phyloP scores from a whole-genome alignment of 1,140 invertebrate genomes.

The Bombus turneri region DNA sequence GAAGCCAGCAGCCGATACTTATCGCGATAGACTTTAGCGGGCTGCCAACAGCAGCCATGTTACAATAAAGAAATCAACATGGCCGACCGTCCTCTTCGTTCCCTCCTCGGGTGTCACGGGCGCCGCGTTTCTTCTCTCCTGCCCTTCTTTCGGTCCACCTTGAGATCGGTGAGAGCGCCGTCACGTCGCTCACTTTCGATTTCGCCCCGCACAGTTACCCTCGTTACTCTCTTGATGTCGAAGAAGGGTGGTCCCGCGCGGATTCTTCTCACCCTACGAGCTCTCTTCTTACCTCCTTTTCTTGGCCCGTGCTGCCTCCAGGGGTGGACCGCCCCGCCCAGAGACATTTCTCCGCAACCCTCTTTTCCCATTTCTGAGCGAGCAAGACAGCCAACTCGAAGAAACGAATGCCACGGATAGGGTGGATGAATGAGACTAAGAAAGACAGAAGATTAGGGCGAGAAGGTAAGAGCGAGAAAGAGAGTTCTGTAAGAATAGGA shows the following conservation, averaged over 20 bases:
- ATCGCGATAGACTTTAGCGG: slow-evolving; percentile 76
- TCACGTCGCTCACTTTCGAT: slow-evolving; percentile 73
- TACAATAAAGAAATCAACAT: slow-evolving; percentile 79
- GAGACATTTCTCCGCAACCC: slow-evolving; percentile 64
- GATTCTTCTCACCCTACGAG: slow-evolving; percentile 56
- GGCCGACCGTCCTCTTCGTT: slow-evolving; percentile 63
- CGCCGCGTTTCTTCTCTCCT: slow-evolving; percentile 24
- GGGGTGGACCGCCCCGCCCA: slow-evolving; percentile 74
- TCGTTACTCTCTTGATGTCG: slow-evolving; percentile 73
- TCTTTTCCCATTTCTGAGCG: slow-evolving; percentile 26
- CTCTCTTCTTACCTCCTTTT: slow-evolving; percentile 67
- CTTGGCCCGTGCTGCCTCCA: slow-evolving; percentile 72
- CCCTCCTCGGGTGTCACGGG: slow-evolving; percentile 18
- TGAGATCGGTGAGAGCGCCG: slow-evolving; percentile 23
- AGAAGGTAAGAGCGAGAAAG: slow-evolving; percentile 8
- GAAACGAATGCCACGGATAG: slow-evolving; percentile 25
- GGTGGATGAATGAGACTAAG: neutral
- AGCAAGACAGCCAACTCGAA: slow-evolving; percentile 16
- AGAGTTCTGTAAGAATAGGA: neutral
- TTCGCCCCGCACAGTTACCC: slow-evolving; percentile 70
- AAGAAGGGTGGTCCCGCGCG: slow-evolving; percentile 67
- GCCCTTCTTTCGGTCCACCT: slow-evolving; percentile 53
- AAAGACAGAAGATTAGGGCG: neutral
- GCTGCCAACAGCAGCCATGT: slow-evolving; percentile 81
- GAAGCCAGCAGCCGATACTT: slow-evolving; percentile 72